A percentile compares a stretch with the other conserved stretches of the same genome.
phyloP scores from a whole-genome alignment of 2,888 invertebrate genomes.

The Pseudoips prasinana region DNA sequence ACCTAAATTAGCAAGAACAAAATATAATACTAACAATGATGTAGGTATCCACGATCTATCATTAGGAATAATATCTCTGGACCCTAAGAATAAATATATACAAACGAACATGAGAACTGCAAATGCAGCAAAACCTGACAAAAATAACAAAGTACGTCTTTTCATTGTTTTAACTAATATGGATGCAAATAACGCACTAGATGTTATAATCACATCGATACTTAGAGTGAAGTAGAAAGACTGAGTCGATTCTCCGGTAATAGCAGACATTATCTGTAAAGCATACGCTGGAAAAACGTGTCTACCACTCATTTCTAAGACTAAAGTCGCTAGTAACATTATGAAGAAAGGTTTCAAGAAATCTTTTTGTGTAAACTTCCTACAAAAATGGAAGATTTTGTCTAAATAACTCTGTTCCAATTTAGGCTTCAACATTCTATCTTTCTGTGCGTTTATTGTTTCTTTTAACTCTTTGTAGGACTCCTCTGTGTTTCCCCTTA shows the following conservation, averaged over 20 bases:
- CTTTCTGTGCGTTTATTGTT: slow-evolving; percentile 23
- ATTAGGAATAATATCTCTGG: slow-evolving; percentile 32
- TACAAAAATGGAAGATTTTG: slow-evolving; percentile 7
- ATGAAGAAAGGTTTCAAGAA: slow-evolving; percentile 40
- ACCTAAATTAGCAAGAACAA: slow-evolving; percentile 46
- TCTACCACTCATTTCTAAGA: slow-evolving; percentile 45
- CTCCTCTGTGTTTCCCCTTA: slow-evolving; percentile 68
- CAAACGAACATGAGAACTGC: slow-evolving; percentile 35
- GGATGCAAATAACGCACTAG: slow-evolving; percentile 40
- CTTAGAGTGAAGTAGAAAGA: slow-evolving; percentile 43
- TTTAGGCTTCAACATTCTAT: slow-evolving; percentile 6
- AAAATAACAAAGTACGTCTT: slow-evolving; percentile 42
- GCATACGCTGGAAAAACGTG: slow-evolving; percentile 50
- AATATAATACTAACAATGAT: slow-evolving; percentile 39
- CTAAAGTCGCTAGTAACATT: slow-evolving; percentile 32
- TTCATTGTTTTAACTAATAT: slow-evolving; percentile 42
- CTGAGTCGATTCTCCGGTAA: slow-evolving; percentile 37
- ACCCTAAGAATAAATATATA: slow-evolving; percentile 33
- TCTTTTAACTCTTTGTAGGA: slow-evolving; percentile 37
- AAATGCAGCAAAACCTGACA: slow-evolving; percentile 40
- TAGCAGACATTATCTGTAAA: slow-evolving; percentile 36
- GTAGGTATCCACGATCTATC: slow-evolving; percentile 35
- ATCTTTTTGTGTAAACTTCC: slow-evolving; percentile 22
- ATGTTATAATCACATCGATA: slow-evolving; percentile 43
- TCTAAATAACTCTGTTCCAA: background rate